Base-by-base conservation (phyloP, 1,140 invertebrate genomes). In the Brachionus plicatilis region DNA sequence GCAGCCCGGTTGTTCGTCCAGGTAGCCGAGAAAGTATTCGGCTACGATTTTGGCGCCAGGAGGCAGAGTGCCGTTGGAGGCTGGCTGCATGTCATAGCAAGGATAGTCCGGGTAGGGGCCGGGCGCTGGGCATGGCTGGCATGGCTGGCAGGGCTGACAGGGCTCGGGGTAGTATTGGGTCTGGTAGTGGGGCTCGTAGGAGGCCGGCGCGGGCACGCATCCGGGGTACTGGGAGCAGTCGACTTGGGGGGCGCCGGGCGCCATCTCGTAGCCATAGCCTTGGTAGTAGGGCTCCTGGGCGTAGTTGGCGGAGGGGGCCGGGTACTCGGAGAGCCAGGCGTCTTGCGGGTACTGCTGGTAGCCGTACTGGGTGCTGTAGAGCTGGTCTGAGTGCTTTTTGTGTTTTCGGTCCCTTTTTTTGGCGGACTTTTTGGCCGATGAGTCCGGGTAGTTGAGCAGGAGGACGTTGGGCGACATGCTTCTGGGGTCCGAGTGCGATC, bases 1-100 rank as follows among this genome's bases (percentile, higher is more conserved):
- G 27, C 43, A 47, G 8, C 53, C 41, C 37, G 79, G 56, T 29
- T 80, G 78, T 65, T 82, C 79, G 17, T 82, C 79, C 24, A 82
- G 43, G 12, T 82, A 82, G 53, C 79, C 79, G 0, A 82, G 43
- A 24, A 82, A 82, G 41, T 82, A 82, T 47, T 82, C 79, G 60
- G 79, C 79, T 5, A 82, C 79, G 12, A 82, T 82, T 82, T 82
- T 82, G n/a, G 79, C 79, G 65, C 79, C 79, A 29, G 79, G 79
- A 9, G 79, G 79, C 53, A 82, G 24, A 20, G 76, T 80, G 17
- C 76, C 56, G 24, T 80, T 65, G 9, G 76, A 65, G 29, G 37
- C 6, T 47, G 33, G 68, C 37, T 72, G 68, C 17, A 72, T 41
- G 17, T 72, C 68, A 41, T 72, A 72, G 37, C 68, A 72, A 27